Percentiles rank a stretch among this genome's conserved stretches.
Evolutionary conservation across 2,797 vertebrate species (phyloP).

Genomic region (Poecilia picta): DNA sequence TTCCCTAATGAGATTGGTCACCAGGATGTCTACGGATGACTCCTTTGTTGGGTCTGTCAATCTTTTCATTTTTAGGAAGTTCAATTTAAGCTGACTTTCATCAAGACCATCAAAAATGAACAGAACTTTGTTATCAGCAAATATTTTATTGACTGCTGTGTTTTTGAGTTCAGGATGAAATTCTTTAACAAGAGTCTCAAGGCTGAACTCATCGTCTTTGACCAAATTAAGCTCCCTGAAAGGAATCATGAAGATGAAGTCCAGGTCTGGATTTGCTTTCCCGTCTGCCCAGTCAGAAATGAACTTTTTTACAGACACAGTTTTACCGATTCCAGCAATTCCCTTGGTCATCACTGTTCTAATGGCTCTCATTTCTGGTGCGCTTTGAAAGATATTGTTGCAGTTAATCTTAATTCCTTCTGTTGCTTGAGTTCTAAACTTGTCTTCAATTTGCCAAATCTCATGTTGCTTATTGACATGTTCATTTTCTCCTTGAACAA

Average conservation of each 20-base stretch:
- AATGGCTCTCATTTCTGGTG: background rate
- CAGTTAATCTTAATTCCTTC: slow-evolving; percentile 26
- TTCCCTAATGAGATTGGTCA: slow-evolving; percentile 50
- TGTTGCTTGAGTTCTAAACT: slow-evolving; percentile 5
- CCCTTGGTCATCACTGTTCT: slow-evolving; percentile 58
- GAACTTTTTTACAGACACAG: slow-evolving; percentile 60
- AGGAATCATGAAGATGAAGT: slow-evolving; percentile 50
- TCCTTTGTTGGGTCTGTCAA: slow-evolving; percentile 9
- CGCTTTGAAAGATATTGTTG: slow-evolving; percentile 42
- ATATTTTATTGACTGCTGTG: background rate
- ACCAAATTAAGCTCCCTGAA: slow-evolving; percentile 56
- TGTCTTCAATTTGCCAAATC: slow-evolving; percentile 43
- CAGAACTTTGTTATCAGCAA: slow-evolving; percentile 27
- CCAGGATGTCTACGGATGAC: slow-evolving; percentile 37
- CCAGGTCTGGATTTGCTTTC: slow-evolving; percentile 32
- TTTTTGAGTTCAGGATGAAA: slow-evolving; percentile 44
- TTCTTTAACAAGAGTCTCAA: slow-evolving; percentile 33
- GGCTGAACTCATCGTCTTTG: slow-evolving; percentile 15
- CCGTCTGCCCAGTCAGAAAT: slow-evolving; percentile 64
- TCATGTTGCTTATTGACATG: slow-evolving; percentile 42
- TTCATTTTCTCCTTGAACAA: slow-evolving; percentile 31
- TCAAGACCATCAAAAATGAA: slow-evolving; percentile 59
- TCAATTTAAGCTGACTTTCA: slow-evolving; percentile 47
- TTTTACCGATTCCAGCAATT: slow-evolving; percentile 63
- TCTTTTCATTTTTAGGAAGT: slow-evolving; percentile 21